Percentiles rank a stretch among this genome's conserved stretches.
phyloP scores from a whole-genome alignment of 2,888 invertebrate genomes.

The Mythimna pallens region DNA sequence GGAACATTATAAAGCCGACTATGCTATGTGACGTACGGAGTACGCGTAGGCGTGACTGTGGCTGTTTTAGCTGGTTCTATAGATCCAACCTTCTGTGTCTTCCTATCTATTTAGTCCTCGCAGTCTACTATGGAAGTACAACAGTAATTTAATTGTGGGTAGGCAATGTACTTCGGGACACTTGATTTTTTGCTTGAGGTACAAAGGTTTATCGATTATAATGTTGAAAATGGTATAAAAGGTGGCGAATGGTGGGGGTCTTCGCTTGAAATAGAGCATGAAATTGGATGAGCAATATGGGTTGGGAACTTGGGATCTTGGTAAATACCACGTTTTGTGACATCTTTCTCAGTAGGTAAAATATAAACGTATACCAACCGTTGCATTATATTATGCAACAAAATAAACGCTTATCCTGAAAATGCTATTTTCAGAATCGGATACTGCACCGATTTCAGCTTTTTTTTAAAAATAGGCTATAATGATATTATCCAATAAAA shows the following conservation, averaged over 20 bases:
- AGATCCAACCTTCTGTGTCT: slow-evolving; percentile 1
- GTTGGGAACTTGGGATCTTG: not conserved
- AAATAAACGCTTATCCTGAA: too few relatives aligned
- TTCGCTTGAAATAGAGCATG: slow-evolving; percentile 12
- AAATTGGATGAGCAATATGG: slow-evolving; percentile 37
- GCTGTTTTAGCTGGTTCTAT: not conserved
- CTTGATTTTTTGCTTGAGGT: slow-evolving; percentile 35
- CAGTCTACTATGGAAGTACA: slow-evolving; percentile 40
- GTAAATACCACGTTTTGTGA: not conserved
- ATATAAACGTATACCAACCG: not conserved
- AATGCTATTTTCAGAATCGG: too few relatives aligned
- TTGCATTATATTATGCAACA: too few relatives aligned
- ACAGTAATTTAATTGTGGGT: slow-evolving; percentile 57
- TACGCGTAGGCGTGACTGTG: too few relatives aligned
- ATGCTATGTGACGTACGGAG: too few relatives aligned
- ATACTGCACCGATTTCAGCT: too few relatives aligned
- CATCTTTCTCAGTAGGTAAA: not conserved
- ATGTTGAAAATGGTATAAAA: slow-evolving; percentile 5
- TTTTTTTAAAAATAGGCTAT: too few relatives aligned
- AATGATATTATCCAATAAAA: too few relatives aligned
- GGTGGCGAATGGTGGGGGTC: too few relatives aligned
- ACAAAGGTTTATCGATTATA: slow-evolving; percentile 34
- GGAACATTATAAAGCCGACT: too few relatives aligned
- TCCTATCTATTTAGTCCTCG: not conserved
- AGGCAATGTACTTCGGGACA: slow-evolving; percentile 28